Evolutionary conservation across 2,888 invertebrate genomes (phyloP), one percentile per base, ranked within the genome.

Genomic region (Anthoptus insignis): DNA sequence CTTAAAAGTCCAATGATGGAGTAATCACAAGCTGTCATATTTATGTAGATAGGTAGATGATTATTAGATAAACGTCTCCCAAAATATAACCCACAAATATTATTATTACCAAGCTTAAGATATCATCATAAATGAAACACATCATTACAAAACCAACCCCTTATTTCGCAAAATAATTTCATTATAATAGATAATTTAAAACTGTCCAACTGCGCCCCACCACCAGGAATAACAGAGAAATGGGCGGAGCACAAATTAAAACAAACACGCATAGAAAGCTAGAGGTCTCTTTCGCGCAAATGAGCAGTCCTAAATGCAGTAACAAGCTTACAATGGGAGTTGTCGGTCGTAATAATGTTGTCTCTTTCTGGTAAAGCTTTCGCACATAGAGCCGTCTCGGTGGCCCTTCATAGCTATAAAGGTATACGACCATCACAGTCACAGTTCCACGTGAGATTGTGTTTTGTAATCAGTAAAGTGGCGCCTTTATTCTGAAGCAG

Each of bases 111-210:
- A 53, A 58, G 61, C 64, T 70, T 70, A 83, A 86, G 82, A 84
- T 81, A 86, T 87, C 81, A 81, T 81, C 83, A 84, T 85, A 89
- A 89, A 91, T 90, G 88, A 89, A 90, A 89, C 87, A 88, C 87
- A 88, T 91, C 87, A 91, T 93, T 90, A 91, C 83, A 88, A 87
- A 91, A 87, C 88, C 91, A 91, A 92, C 90, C 92, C 91, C 91
- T 91, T 91, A 92, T 91, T 91, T 91, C 81, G 82, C 82, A 81
- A 90, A 92, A 92, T 91, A 89, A 92, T 92, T 92, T 92, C 91
- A 91, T 91, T 91, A 91, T 90, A 92, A 92, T 91, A 89, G 91
- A 91, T 91, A 92, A 92, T 91, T 93, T 92, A 89, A 92, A 92
- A 91, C 91, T 91, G 90, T 81, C 91, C 88, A 87, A 88, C 84